Conservation (phyloP, 2,113 vertebrate species). For the Scomber colias region DNA sequence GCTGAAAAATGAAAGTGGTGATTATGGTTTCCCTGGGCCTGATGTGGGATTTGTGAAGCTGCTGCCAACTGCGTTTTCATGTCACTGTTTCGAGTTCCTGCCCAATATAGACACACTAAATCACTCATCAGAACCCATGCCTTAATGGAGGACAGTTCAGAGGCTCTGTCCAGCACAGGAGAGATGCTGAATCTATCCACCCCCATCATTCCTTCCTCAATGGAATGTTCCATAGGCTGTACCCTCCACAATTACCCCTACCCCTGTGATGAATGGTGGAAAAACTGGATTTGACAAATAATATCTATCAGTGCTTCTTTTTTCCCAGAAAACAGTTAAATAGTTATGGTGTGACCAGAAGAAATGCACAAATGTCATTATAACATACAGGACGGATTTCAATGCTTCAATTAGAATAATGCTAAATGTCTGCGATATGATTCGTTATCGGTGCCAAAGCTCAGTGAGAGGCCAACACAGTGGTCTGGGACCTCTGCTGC, state of each 20-base stretch:
- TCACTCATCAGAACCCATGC: constrained; percentile 82
- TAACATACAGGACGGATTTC: constrained; percentile 60
- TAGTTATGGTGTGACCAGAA: constrained; percentile 56
- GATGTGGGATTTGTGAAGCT: constrained; percentile 86
- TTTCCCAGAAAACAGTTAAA: constrained; percentile 67
- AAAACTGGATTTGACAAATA: constrained; percentile 78
- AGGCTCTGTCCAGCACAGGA: constrained; percentile 66
- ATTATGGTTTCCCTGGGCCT: constrained; percentile 86
- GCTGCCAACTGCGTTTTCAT: constrained; percentile 85
- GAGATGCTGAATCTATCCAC: constrained; percentile 61
- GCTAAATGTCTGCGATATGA: constrained; percentile 45
- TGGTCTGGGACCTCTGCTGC: constrained; percentile 26
- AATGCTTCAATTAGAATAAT: constrained; percentile 51
- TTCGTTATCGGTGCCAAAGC: constrained; percentile 40
- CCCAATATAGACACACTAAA: constrained; percentile 83
- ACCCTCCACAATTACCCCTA: constrained; percentile 73
- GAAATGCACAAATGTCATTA: constrained; percentile 65
- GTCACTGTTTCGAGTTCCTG: constrained; percentile 83
- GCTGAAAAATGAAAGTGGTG: constrained; percentile 83
- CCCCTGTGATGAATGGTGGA: constrained; percentile 74
- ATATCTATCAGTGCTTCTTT: constrained; percentile 64
- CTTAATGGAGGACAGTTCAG: constrained; percentile 77
- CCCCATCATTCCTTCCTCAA: constrained; percentile 65
- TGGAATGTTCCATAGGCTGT: constrained; percentile 75
- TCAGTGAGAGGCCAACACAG: constrained; percentile 39